Percentiles rank a stretch among this genome's conserved stretches.
Conservation (phyloP, 2,797 vertebrate genomes). For the Sciaenops ocellatus region DNA sequence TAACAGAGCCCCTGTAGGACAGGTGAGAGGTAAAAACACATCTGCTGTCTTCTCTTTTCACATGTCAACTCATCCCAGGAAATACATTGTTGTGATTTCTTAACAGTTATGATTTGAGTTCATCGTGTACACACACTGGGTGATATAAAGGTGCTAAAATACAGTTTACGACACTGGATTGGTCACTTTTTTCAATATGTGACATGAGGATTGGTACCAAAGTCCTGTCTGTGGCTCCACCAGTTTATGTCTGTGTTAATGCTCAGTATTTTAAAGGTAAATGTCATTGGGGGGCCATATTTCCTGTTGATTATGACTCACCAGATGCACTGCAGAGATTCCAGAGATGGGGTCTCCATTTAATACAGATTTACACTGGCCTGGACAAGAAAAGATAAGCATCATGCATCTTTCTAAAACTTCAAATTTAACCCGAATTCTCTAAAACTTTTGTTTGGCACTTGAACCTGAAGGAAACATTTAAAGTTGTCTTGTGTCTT, state of each 20-base stretch:
- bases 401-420: neutral
- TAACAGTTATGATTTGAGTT: slow-evolving; percentile 29
- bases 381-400: neutral
- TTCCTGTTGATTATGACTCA: neutral
- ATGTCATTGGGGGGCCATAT: neutral
- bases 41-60: slow-evolving; percentile 39
- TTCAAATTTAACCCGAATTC: slow-evolving; percentile 3
- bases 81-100: slow-evolving; percentile 15
- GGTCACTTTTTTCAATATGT: slow-evolving; percentile 4
- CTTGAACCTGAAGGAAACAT: slow-evolving; percentile 15
- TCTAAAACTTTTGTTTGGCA: slow-evolving; percentile 31
- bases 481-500: neutral
- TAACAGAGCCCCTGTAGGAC: slow-evolving; percentile 59
- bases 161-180: slow-evolving; percentile 14
- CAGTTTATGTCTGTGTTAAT: too few species aligned
- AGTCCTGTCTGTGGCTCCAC: slow-evolving; percentile 1
- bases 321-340: slow-evolving; percentile 4
- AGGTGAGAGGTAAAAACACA: slow-evolving; percentile 46
- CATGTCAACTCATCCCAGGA: slow-evolving; percentile 49
- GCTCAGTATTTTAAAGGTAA: neutral
- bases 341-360: neutral
- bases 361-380: neutral
- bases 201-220: slow-evolving; percentile 45
- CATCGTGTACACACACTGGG: slow-evolving; percentile 18
- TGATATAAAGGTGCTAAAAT: slow-evolving; percentile 50